Evolutionary conservation across 2,888 invertebrate genomes (phyloP).

Genomic region (Hyposoter dolosus): DNA sequence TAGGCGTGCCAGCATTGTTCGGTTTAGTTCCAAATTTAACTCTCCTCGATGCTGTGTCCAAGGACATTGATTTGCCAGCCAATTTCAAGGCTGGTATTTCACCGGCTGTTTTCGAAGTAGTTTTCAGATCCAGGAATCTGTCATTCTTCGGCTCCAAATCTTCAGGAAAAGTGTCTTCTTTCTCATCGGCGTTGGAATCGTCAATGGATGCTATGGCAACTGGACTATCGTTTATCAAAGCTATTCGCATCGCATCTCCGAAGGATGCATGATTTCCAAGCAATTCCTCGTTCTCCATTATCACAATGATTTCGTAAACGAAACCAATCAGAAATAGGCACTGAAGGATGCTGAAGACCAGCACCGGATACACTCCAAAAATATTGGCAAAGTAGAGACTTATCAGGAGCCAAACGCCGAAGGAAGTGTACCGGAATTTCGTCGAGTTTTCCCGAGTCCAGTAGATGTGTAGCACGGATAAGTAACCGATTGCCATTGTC

Average conservation of each 20-base stretch:
- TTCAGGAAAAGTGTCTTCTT: constrained; percentile 59
- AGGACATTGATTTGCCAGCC: constrained; percentile 78
- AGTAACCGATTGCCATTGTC: constrained; percentile 89
- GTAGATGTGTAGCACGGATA: constrained; percentile 89
- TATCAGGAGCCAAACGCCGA: constrained; percentile 91
- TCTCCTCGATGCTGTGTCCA: constrained; percentile 77
- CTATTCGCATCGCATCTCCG: constrained; percentile 77
- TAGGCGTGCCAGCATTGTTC: constrained; percentile 66
- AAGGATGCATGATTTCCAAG: constrained; percentile 81
- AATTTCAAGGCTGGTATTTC: constrained; percentile 45
- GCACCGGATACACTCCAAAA: constrained; percentile 91
- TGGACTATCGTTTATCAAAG: constrained; percentile 71
- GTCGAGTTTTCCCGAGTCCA: constrained; percentile 91
- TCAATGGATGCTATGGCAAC: constrained; percentile 6
- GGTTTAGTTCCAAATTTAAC: constrained; percentile 57
- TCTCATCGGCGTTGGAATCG: constrained; percentile 53
- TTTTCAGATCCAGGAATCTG: constrained; percentile 38
- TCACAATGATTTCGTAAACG: constrained; percentile 87
- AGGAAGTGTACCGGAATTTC: constrained; percentile 89
- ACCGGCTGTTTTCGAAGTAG: constrained; percentile 32
- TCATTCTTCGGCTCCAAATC: constrained; percentile 30
- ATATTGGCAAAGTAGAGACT: constrained; percentile 91
- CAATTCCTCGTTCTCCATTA: constrained; percentile 85
- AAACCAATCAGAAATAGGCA: constrained; percentile 89
- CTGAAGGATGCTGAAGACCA: constrained; percentile 90